Conservation (phyloP, 2,888 invertebrate genomes). For the Pseudococcus viburni region DNA sequence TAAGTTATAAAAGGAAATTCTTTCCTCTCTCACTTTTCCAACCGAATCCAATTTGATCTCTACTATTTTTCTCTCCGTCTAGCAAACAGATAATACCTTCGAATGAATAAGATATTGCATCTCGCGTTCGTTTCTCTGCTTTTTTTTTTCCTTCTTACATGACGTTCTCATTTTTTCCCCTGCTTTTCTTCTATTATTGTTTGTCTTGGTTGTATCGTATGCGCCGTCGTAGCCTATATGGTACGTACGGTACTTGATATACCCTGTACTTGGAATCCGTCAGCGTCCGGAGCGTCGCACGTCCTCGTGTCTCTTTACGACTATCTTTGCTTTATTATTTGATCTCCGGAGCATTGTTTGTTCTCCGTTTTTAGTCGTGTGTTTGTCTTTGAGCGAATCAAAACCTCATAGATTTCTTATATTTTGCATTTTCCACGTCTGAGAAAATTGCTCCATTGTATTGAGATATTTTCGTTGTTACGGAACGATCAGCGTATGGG, state of each 20-base stretch:
- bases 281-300: neutral
- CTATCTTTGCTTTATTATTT: conserved; percentile 62
- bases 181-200: neutral
- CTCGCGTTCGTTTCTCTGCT: conserved; percentile 39
- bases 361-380: conserved; percentile 43
- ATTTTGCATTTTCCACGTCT: conserved; percentile 25
- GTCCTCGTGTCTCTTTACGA: conserved; percentile 43
- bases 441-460: conserved; percentile 7
- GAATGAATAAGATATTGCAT: conserved; percentile 63
- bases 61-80: conserved; percentile 46
- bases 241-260: neutral
- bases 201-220: neutral
- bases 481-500: neutral
- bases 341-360: conserved; percentile 62
- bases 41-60: conserved; percentile 64
- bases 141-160: conserved; percentile 14
- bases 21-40: conserved; percentile 63
- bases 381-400: conserved; percentile 56
- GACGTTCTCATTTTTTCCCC: conserved; percentile 50
- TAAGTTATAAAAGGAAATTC: conserved; percentile 65
- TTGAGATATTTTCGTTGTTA: conserved; percentile 25
- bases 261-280: conserved; percentile 4
- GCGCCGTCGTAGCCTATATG: neutral
- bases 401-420: conserved; percentile 56
- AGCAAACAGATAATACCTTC: conserved; percentile 61